Base-by-base conservation (phyloP, 2,888 invertebrate species). In the Acleris sparsana region DNA sequence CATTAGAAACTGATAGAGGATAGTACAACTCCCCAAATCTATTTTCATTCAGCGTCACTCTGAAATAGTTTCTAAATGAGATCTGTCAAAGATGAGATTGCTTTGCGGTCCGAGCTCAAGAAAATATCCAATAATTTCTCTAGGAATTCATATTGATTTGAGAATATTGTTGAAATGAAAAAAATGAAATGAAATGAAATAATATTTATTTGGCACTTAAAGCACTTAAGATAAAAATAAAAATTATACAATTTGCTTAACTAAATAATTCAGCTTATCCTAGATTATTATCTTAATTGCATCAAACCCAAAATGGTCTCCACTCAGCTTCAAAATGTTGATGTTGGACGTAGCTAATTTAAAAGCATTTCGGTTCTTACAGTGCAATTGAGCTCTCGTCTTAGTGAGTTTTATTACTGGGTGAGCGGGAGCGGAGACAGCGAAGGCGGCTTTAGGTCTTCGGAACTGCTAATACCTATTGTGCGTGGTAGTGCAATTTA, bases 1-100 rank as follows among this genome's bases (percentile, higher is more conserved):
- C 39, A 57, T 61, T 62, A 52, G 16, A 29, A 51, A 61, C 20
- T 61, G 44, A 65, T 56, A 65, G 22, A 43, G 39, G 13, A 39
- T 39, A 39, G 39, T 39, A 39, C 4, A 39, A 39, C 13, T 13
- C 39, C 39, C 39, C 13, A 13, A 11, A 62, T 22, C 33, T 62
- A 22, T 39, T 13, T 25, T 16, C 16, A 52, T 18, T 48, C 3
- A 4, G 22, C 17, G 17, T n/a, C 44, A 48, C 13, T 29, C 46
- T 11, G 16, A 53, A 46, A 48, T 39, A 46, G 25, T 22, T 22
- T 25, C 11, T 46, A 57, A 22, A 1, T 46, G 7, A 46, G 25
- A 44, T 4, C 18, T n/a, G 46, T 29, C 46, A 13, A 58, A 29
- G n/a, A 33, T n/a, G 39, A 29, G 25, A 25, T 29, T n/a, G n/a